A percentile compares a stretch with the other conserved stretches of the same genome.
These are phyloP conservation scores for Drosophila sechellia DNA, from an alignment of 1,140 invertebrate species.

Conservation along the genomic window DNA sequence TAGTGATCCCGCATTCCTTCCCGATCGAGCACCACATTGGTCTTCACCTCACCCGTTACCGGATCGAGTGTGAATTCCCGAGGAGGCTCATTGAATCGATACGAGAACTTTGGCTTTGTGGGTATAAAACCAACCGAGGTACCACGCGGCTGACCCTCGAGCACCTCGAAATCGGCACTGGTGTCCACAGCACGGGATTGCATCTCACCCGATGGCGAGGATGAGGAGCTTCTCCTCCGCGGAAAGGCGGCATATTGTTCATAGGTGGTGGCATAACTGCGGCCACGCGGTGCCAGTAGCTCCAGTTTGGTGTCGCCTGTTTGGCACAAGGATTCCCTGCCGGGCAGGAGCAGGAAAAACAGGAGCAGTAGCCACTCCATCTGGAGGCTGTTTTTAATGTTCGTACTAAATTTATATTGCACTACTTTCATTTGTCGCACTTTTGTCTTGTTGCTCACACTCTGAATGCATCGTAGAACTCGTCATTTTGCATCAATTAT, in stretches of 20 bases:
- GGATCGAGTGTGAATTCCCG: slow-evolving; percentile 92
- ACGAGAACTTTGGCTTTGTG: slow-evolving; percentile 93
- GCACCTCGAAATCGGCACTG: slow-evolving; percentile 92
- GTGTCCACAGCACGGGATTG: slow-evolving; percentile 94
- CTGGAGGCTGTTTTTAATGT: slow-evolving; percentile 18
- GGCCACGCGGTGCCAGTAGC: slow-evolving; percentile 57
- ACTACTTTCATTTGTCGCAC: slow-evolving; percentile 15
- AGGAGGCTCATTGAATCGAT: slow-evolving; percentile 95
- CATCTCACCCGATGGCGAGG: slow-evolving; percentile 87
- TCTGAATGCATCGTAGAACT: slow-evolving; percentile 17
- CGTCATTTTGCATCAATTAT: slow-evolving; percentile 36
- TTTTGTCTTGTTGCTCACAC: slow-evolving; percentile 37
- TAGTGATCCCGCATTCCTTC: slow-evolving; percentile 93
- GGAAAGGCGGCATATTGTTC: slow-evolving; percentile 77
- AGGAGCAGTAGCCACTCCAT: slow-evolving; percentile 40
- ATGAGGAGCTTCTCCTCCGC: slow-evolving; percentile 70
- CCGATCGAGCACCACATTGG: slow-evolving; percentile 91
- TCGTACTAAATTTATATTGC: slow-evolving; percentile 7
- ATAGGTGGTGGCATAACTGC: slow-evolving; percentile 73
- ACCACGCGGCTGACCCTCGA: slow-evolving; percentile 92
- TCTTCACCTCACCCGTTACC: slow-evolving; percentile 92
- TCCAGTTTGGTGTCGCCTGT: slow-evolving; percentile 28
- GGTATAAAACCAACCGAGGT: slow-evolving; percentile 94
- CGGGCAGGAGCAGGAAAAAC: slow-evolving; percentile 39
- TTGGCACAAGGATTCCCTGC: slow-evolving; percentile 8